A percentile compares a stretch with the other conserved stretches of the same genome.
Evolutionary conservation across 1,140 invertebrate genomes (phyloP).

Genomic region (Yoshiicerus persimilis): DNA sequence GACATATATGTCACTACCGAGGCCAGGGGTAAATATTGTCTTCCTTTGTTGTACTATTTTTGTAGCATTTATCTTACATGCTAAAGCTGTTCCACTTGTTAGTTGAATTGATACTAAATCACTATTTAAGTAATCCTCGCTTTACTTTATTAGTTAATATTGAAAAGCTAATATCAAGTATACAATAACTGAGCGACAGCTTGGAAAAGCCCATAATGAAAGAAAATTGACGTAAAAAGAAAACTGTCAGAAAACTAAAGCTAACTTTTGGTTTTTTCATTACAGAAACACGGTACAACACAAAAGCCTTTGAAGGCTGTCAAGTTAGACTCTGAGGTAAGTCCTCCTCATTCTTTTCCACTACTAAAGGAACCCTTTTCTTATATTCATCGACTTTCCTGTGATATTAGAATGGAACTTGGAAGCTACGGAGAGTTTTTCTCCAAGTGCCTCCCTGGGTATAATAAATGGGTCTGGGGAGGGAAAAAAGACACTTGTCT

Average conservation of each 20-base stretch:
- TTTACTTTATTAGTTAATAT: neutral
- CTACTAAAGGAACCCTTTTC: neutral
- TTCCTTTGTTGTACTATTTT: neutral
- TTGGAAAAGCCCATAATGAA: neutral
- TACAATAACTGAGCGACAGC: neutral
- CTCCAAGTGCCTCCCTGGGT: neutral
- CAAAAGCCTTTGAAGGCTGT: constrained; percentile 90
- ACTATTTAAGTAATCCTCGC: neutral
- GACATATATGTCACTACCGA: constrained; percentile 90
- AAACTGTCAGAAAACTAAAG: constrained; percentile 12
- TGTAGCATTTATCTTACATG: no score
- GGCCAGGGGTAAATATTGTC: constrained; percentile 81
- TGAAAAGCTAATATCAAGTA: neutral
- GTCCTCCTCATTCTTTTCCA: neutral
- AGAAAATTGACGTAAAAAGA: neutral
- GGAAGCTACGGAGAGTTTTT: neutral
- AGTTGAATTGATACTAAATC: neutral
- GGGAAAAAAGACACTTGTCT: neutral
- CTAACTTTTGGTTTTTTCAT: constrained; percentile 47
- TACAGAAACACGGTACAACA: constrained; percentile 93
- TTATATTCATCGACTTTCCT: neutral
- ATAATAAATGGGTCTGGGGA: neutral
- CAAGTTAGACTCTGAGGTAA: constrained; percentile 79
- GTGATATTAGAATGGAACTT: neutral
- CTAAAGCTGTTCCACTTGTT: neutral